Base-by-base conservation (phyloP, 1,140 invertebrate genomes). In the Solenopsis invicta region DNA sequence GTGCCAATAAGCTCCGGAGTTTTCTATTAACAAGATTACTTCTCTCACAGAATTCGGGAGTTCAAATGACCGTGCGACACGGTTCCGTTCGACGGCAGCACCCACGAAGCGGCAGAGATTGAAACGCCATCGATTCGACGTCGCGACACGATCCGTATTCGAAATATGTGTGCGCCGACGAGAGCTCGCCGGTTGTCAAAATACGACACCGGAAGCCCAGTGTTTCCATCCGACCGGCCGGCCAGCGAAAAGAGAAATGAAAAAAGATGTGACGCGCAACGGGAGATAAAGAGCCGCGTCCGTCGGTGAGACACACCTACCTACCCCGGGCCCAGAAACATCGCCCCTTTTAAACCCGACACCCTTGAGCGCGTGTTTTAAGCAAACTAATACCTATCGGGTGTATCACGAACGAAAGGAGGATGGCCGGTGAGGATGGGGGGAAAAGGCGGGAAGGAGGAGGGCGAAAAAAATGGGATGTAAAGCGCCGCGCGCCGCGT, bases 331-430 rank as follows among this genome's bases (percentile, higher is more conserved):
- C 56, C 21, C 12, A 41, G 56, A 29, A 72, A 71, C 29, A 41
- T 84, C 69, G 54, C n/a, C 21, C 29, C 89, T 92, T 93, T 92
- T 89, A 88, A 80, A 86, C 59, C 78, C 80, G 92, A 93, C 88
- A 91, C 90, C 90, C 89, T 93, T 93, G 86, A 90, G 81, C 86
- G 88, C 87, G 84, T 86, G 90, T 93, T 93, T 93, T 88, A 88
- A 88, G 91, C 86, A 93, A 93, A 90, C 92, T 92, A 93, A 91
- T 92, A 92, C 91, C 89, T 89, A 93, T 93, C 91, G 87, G 72
- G 81, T 90, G 66, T 86, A 82, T 91, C 87, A 54, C 66, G 64
- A 69, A 34, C 66, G 75, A 80, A 82, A 61, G 81, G 18, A 61
- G 50, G 5, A 59, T n/a, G 34, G 77, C 34, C 18, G 21, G 18